Conservation (phyloP, 2,888 invertebrate genomes). For the Mesochorus sp. region DNA sequence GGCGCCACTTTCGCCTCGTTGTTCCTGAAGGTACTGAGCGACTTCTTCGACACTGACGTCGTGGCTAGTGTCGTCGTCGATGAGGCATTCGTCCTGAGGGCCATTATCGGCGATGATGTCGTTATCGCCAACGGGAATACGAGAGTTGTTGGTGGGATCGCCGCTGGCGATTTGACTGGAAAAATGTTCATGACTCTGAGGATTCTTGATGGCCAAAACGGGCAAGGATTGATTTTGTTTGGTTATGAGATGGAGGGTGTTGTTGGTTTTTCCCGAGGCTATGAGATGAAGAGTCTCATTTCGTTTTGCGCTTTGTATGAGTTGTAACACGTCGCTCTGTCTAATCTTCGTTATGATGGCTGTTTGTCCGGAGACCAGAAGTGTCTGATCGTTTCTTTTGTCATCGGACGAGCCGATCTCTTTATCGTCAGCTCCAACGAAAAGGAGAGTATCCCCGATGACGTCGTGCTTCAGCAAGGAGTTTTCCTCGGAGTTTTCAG, state of each 20-base stretch:
- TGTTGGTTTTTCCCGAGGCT: constrained; percentile 62
- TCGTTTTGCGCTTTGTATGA: constrained; percentile 70
- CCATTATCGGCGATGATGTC: background rate
- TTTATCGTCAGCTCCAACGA: constrained; percentile 53
- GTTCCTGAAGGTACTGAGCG: constrained; percentile 68
- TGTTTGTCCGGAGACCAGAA: constrained; percentile 55
- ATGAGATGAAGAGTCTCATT: constrained; percentile 64
- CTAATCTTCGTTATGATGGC: constrained; percentile 49
- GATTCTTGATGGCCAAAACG: constrained; percentile 75
- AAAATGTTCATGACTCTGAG: constrained; percentile 73
- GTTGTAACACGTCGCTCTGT: constrained; percentile 69
- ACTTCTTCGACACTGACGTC: constrained; percentile 68
- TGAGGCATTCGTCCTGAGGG: constrained; percentile 28
- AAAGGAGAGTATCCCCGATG: constrained; percentile 19
- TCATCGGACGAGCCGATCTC: constrained; percentile 65
- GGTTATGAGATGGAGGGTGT: constrained; percentile 77
- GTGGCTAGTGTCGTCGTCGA: constrained; percentile 63
- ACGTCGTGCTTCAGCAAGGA: constrained; percentile 10
- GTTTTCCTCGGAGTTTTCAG: constrained; percentile 56
- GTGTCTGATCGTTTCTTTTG: constrained; percentile 57
- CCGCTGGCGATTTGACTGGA: constrained; percentile 73
- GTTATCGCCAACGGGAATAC: no score
- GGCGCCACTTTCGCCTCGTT: constrained; percentile 54
- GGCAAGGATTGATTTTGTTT: constrained; percentile 76
- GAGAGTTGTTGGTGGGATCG: no score